These are phyloP conservation scores for Cynodonichthys magdalenae DNA, from an alignment of 2,797 vertebrate genomes.

Conservation along the genomic window DNA sequence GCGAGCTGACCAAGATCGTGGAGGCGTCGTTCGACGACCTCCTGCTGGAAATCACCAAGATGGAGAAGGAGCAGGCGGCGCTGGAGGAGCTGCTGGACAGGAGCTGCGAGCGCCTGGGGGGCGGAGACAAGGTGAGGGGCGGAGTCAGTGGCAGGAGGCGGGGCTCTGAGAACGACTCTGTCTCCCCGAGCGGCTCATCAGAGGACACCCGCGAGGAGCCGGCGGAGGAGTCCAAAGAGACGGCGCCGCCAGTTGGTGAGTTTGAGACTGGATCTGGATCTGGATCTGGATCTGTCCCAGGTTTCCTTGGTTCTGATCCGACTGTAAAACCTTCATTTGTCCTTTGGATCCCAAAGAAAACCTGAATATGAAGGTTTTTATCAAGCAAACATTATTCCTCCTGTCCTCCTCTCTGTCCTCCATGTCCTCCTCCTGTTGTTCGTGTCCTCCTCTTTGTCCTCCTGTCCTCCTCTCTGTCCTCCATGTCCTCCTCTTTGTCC, in stretches of 20 bases:
- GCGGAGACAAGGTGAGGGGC: neutral
- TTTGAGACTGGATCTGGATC: neutral
- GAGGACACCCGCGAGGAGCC: constrained; percentile 61
- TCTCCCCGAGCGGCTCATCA: constrained; percentile 65
- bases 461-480: constrained; percentile 65
- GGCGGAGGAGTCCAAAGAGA: constrained; percentile 34
- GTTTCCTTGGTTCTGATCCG: neutral
- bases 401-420: constrained; percentile 9
- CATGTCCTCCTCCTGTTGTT: constrained; percentile 65
- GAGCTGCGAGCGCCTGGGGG: neutral
- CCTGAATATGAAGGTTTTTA: neutral
- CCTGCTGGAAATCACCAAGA: constrained; percentile 81
- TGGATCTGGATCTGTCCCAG: neutral
- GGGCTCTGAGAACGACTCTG: constrained; percentile 55
- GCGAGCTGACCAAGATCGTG: constrained; percentile 81
- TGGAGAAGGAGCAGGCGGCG: constrained; percentile 73
- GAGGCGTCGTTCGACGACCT: constrained; percentile 84
- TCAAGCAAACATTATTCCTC: too few species aligned
- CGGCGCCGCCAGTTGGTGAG: constrained; percentile 33
- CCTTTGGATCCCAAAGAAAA: neutral
- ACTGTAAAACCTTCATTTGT: neutral
- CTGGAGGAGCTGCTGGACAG: constrained; percentile 59
- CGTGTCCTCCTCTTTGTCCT: constrained; percentile 28
- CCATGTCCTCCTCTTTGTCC: constrained; percentile 12
- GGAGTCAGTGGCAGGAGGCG: constrained; percentile 33